Evolutionary conservation across 1,140 invertebrate species (phyloP).

Genomic region (Hetaerina americana): DNA sequence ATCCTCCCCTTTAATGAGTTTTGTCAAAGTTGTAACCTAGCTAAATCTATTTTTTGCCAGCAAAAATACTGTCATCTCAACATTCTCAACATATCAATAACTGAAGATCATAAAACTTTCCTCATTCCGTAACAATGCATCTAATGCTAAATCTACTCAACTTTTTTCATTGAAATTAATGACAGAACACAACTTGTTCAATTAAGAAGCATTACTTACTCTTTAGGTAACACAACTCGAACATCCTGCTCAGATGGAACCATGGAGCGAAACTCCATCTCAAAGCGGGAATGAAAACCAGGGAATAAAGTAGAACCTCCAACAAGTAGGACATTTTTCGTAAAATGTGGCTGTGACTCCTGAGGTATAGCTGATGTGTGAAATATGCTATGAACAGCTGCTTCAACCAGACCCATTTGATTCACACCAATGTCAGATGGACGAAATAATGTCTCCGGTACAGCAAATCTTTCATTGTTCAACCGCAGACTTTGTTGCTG

Average conservation of each 20-base stretch:
- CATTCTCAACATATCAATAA: too few relatives aligned
- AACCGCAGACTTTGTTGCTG: slow-evolving; percentile 64
- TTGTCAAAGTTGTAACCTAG: too few relatives aligned
- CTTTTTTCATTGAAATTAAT: too few relatives aligned
- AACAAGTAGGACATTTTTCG: slow-evolving; percentile 78
- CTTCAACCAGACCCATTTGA: slow-evolving; percentile 89
- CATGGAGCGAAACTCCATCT: slow-evolving; percentile 62
- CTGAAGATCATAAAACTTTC: too few relatives aligned
- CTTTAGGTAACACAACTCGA: slow-evolving; percentile 46
- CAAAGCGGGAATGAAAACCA: slow-evolving; percentile 71
- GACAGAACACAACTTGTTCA: too few relatives aligned
- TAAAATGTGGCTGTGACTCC: slow-evolving; percentile 66
- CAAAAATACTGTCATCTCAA: too few relatives aligned
- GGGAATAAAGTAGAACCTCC: slow-evolving; percentile 80
- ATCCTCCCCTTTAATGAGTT: too few relatives aligned
- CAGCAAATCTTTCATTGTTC: slow-evolving; percentile 83
- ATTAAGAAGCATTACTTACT: not conserved
- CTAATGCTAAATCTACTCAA: too few relatives aligned
- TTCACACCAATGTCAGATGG: slow-evolving; percentile 90
- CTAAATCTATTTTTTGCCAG: too few relatives aligned
- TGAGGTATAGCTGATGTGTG: slow-evolving; percentile 45
- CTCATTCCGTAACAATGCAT: too few relatives aligned
- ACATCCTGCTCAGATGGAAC: slow-evolving; percentile 64
- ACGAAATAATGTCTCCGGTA: slow-evolving; percentile 90
- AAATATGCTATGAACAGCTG: slow-evolving; percentile 57